Evolutionary conservation across 2,113 vertebrate genomes (phyloP), one percentile per base, ranked within the genome.

Genomic region (Tinamus guttatus): DNA sequence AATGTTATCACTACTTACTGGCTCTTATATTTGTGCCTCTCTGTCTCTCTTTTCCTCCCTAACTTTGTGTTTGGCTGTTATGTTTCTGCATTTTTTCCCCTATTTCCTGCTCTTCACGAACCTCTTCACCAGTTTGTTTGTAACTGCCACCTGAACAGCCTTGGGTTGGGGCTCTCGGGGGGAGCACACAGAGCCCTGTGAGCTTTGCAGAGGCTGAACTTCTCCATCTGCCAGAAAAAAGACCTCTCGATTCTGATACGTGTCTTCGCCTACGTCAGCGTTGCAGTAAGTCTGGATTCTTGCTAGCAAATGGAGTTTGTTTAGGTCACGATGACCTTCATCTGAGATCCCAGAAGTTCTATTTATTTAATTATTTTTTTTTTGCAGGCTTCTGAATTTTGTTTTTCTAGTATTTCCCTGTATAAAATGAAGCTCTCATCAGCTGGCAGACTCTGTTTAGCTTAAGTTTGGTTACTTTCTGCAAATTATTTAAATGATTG

Each of bases 241-340:
- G 20, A 79, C n/a, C 65, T 86, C 47, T 81, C 80, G 65, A 7
- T 92, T 93, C 77, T 88, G 52, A 34, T 75, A 62, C 34, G 70
- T 70, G 47, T 89, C 89, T 87, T 77, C 34, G 85, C 45, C 21
- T 79, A 2, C 1, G 0, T 87, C 70, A 87, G 11, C 71, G 43
- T 77, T 81, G 20, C 71, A 81, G 32, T 69, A 43, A 78, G 73
- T 92, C 76, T 84, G 87, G 73, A 77, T 62, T 94, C 81, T 87
- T 94, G 64, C 83, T 90, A 40, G 51, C 47, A 78, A 54, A 75
- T 56, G 13, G 40, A 56, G 54, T 74, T 64, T 76, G 63, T 85
- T 93, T 88, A 43, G 96, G 97, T 97, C 96, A 97, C 59, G 47
- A 36, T 97, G 95, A 97, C 97, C 96, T 93, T 58, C 28, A 2